These are phyloP conservation scores for Aphelenchoides bicaudatus DNA, from an alignment of 2,888 invertebrate genomes.

Conservation along the genomic window DNA sequence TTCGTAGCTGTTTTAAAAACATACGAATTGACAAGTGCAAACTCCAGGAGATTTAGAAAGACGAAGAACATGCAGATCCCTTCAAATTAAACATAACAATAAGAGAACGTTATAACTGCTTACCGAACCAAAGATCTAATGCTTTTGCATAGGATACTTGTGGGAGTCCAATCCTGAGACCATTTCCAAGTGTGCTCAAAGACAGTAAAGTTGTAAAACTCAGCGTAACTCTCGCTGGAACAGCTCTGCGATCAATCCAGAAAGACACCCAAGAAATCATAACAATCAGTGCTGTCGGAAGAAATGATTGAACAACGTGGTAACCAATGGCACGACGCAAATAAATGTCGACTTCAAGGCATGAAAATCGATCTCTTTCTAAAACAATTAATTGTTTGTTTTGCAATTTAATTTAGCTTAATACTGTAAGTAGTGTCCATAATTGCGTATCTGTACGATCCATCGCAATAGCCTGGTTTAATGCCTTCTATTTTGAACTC, in stretches of 20 bases:
- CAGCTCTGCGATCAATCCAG: constrained; percentile 53
- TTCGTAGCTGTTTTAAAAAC: too few species aligned
- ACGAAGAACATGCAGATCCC: constrained; percentile 59
- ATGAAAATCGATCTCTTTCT: constrained; percentile 57
- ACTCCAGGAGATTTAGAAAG: constrained; percentile 53
- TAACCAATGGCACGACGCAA: constrained; percentile 57
- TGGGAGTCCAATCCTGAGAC: constrained; percentile 52
- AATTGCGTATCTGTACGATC: constrained; percentile 53
- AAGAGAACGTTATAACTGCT: too few species aligned
- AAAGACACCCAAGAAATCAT: constrained; percentile 47
- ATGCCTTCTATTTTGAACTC: constrained; percentile 43
- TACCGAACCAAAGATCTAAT: constrained; percentile 58
- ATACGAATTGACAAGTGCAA: constrained; percentile 53
- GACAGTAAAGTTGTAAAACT: constrained; percentile 58
- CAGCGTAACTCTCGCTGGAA: constrained; percentile 56
- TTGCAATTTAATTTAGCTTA: too few species aligned
- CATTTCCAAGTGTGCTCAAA: constrained; percentile 55
- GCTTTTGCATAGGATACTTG: constrained; percentile 55
- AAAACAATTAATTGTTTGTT: too few species aligned
- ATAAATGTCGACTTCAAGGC: constrained; percentile 47
- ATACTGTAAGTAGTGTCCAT: constrained; percentile 45
- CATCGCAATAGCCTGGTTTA: constrained; percentile 43
- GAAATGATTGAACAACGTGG: constrained; percentile 53
- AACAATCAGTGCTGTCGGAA: constrained; percentile 45
- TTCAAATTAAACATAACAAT: too few species aligned